phyloP scores from a whole-genome alignment of 2,888 invertebrate genomes.

The Cephonodes hylas region DNA sequence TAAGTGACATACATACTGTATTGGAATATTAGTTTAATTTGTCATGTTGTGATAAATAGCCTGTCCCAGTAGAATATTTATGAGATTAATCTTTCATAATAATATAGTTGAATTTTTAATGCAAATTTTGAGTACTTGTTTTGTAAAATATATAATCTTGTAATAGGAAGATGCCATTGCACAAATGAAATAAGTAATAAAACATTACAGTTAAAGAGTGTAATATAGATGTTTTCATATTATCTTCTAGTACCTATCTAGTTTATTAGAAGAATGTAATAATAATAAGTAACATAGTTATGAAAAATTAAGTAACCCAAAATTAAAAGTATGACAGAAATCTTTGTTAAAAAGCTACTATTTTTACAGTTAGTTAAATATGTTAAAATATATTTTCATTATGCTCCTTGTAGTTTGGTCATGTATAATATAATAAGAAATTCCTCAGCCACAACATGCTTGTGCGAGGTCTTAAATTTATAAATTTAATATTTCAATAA shows the following conservation, averaged over 20 bases:
- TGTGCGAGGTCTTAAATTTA: conserved; percentile 36
- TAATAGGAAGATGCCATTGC: conserved; percentile 18
- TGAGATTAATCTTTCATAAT: background rate
- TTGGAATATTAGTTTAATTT: background rate
- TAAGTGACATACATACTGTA: background rate
- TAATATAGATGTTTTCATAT: conserved; percentile 22
- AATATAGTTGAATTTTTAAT: background rate
- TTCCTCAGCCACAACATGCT: conserved; percentile 33
- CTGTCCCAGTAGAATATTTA: background rate
- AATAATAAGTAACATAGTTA: conserved; percentile 2
- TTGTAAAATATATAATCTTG: background rate
- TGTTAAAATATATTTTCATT: conserved; percentile 39
- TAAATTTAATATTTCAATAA: conserved; percentile 20
- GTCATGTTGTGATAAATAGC: background rate
- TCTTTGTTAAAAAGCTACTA: conserved; percentile 43
- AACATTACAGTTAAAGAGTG: conserved; percentile 20
- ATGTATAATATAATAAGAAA: conserved; percentile 27
- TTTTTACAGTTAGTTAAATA: conserved; percentile 44
- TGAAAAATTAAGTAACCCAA: conserved; percentile 7
- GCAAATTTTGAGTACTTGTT: conserved; percentile 1
- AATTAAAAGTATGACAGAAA: background rate
- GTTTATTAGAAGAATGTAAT: conserved; percentile 15
- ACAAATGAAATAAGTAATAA: conserved; percentile 22
- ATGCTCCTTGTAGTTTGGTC: conserved; percentile 37
- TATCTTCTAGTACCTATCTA: conserved; percentile 15